Evolutionary conservation across 2,888 invertebrate species (phyloP), one percentile per base, ranked within the genome.

Genomic region (Monoplex corrugatus): DNA sequence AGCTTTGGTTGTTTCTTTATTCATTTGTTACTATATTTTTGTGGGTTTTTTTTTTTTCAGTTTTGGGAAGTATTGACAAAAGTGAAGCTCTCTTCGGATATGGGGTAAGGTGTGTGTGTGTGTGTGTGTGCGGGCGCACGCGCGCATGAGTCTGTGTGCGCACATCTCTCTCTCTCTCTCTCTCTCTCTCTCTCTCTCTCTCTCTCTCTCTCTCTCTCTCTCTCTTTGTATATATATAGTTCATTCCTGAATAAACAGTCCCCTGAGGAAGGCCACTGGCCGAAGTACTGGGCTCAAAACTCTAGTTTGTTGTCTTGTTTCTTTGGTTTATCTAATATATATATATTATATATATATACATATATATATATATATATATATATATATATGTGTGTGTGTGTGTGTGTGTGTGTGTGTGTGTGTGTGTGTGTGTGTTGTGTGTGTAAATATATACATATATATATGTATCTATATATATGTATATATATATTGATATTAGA

Each of bases 11-110:
- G 35, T 78, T 38, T 40, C n/a, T 23, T 35, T 78, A 0, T 78
- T 32, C n/a, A 78, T 35, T 19, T 5, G 72, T 72, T n/a, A 32
- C n/a, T 72, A 0, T 72, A n/a, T 32, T n/a, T 72, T 72, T 32
- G 28, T 78, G 13, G 16, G 40, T 23, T 68, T 16, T 45, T n/a
- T 78, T 63, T 57, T 8, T 82, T 82, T 78, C 57, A 87, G 86
- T 75, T 10, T 38, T 87, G 0, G 86, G 86, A n/a, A 6, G 19
- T 32, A 44, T 87, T 35, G 86, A 87, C 23, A 43, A 75, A 38
- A 87, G 86, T 43, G 86, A 87, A 72, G 86, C 86, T 2, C 86
- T 87, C 19, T 87, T 87, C 23, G 86, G 86, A 45, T 87, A 87
- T n/a, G 86, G 86, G 86, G 86, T 87, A 87, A 72, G 86, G n/a